Evolutionary conservation across 2,113 vertebrate species (phyloP).

Genomic region (Carettochelys insculpta): DNA sequence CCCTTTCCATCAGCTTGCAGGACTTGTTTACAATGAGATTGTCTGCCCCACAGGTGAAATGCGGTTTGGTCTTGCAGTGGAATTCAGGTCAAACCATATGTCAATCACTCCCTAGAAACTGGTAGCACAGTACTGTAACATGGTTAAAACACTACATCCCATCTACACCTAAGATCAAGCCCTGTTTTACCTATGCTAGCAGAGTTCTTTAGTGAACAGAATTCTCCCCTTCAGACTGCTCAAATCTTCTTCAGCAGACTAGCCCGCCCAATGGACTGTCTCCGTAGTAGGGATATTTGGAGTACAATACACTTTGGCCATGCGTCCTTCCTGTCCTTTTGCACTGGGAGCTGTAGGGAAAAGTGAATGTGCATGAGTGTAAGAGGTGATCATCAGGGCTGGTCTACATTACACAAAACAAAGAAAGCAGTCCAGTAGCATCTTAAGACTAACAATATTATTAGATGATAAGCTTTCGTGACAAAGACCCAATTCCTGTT

Average conservation of each 20-base stretch:
- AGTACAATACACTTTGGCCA: too few species aligned
- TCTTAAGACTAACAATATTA: too few species aligned
- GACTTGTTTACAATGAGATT: not conserved
- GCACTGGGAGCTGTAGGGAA: too few species aligned
- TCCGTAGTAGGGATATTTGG: too few species aligned
- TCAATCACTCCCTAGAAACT: not conserved
- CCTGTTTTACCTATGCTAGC: not conserved
- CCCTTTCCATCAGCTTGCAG: not conserved
- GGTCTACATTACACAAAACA: too few species aligned
- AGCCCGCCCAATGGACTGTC: not conserved
- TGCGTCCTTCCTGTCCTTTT: too few species aligned
- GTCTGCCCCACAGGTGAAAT: not conserved
- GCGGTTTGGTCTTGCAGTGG: not conserved
- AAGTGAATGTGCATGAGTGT: not conserved
- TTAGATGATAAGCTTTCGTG: too few species aligned
- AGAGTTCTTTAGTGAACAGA: accelerated
- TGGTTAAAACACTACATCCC: not conserved
- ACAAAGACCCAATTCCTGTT: too few species aligned
- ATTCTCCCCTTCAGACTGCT: not conserved
- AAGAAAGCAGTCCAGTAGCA: too few species aligned
- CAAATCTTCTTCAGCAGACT: not conserved
- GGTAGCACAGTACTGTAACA: not conserved
- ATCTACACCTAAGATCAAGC: not conserved
- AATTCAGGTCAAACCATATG: not conserved
- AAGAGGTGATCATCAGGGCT: not conserved